phyloP scores from a whole-genome alignment of 2,888 invertebrate species.

The Hydriomena furcata region DNA sequence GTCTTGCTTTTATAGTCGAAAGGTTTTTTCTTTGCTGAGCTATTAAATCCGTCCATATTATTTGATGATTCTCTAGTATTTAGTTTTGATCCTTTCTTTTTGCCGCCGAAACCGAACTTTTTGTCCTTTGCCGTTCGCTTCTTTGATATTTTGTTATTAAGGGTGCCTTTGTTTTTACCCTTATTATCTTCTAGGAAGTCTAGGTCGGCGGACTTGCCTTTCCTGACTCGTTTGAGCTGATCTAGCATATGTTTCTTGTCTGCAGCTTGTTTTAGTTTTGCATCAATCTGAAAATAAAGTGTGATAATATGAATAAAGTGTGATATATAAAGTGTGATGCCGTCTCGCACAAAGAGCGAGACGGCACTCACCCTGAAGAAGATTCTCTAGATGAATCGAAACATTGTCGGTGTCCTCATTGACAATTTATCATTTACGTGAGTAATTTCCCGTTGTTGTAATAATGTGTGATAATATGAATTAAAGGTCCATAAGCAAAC shows the following conservation, averaged over 20 bases:
- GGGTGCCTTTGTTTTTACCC: conserved; percentile 55
- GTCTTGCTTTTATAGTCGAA: conserved; percentile 69
- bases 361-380: too few species aligned
- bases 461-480: too few species aligned
- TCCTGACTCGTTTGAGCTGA: conserved; percentile 96
- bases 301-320: background rate
- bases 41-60: conserved; percentile 85
- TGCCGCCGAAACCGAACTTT: conserved; percentile 97
- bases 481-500: too few species aligned
- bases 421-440: too few species aligned
- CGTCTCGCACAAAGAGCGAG: too few species aligned
- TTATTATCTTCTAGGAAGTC: conserved; percentile 90
- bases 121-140: conserved; percentile 88
- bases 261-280: conserved; percentile 91
- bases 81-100: conserved; percentile 94
- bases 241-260: conserved; percentile 96
- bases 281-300: conserved; percentile 86
- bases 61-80: conserved; percentile 93
- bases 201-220: conserved; percentile 91
- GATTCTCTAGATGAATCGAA: too few species aligned
- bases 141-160: conserved; percentile 67
- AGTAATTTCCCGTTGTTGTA: too few species aligned
- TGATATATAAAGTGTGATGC: too few species aligned
- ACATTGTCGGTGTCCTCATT: too few species aligned
- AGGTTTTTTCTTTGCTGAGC: conserved; percentile 65